These are phyloP conservation scores for Acanthochromis polyacanthus DNA, from an alignment of 2,113 vertebrate species.

Conservation along the genomic window DNA sequence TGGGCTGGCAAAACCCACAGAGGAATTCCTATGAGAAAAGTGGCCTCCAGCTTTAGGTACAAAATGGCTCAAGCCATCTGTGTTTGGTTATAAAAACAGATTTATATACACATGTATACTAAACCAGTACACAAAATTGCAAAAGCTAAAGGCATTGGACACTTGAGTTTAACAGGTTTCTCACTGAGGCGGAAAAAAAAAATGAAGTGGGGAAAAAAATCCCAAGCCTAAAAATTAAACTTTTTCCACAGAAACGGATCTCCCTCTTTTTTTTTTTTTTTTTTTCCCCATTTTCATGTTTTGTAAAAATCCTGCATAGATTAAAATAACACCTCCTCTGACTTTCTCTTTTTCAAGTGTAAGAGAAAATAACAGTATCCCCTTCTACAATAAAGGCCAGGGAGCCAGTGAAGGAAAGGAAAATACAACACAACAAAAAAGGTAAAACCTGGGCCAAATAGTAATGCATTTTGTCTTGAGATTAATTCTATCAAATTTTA, in stretches of 20 bases:
- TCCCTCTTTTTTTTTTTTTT: constrained; percentile 34
- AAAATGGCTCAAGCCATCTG: constrained; percentile 78
- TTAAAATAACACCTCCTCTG: constrained; percentile 75
- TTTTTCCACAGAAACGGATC: constrained; percentile 44
- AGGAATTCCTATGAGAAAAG: constrained; percentile 77
- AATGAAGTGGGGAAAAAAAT: constrained; percentile 36
- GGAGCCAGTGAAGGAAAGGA: constrained; percentile 75
- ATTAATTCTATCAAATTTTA: neutral
- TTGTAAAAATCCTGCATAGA: constrained; percentile 82
- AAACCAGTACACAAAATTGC: constrained; percentile 79
- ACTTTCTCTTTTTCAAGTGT: constrained; percentile 66
- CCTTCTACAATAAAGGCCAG: constrained; percentile 74
- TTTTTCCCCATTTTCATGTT: neutral
- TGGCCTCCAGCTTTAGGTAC: constrained; percentile 81
- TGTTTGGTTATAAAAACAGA: constrained; percentile 77
- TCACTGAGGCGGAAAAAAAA: constrained; percentile 59
- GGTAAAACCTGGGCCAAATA: constrained; percentile 45
- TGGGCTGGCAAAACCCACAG: constrained; percentile 67
- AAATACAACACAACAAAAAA: neutral
- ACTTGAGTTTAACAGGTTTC: constrained; percentile 75
- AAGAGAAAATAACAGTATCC: constrained; percentile 81
- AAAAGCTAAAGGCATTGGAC: constrained; percentile 82
- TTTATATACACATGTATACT: constrained; percentile 68
- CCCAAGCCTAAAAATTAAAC: constrained; percentile 48
- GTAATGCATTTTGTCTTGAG: constrained; percentile 8